Percentiles rank a stretch among this genome's conserved stretches.
phyloP scores from a whole-genome alignment of 2,797 vertebrate species.

The Anguilla megastoma region DNA sequence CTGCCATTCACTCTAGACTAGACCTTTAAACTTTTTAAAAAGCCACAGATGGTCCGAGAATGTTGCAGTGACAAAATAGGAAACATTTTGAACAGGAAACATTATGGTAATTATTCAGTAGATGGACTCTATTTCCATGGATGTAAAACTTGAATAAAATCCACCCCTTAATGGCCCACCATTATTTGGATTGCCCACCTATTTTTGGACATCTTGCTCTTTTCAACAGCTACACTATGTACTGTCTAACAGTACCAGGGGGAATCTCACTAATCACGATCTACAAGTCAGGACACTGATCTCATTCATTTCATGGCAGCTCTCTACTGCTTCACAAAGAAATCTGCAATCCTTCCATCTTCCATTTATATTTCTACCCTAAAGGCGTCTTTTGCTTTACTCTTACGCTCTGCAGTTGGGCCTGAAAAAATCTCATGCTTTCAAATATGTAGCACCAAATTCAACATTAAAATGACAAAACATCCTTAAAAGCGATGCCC shows the following conservation, averaged over 20 bases:
- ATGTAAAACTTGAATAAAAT: not conserved
- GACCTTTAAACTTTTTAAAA: not conserved
- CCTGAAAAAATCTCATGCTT: constrained; percentile 4
- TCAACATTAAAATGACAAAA: constrained; percentile 22
- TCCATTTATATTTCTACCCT: constrained; percentile 38
- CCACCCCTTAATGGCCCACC: not conserved
- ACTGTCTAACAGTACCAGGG: constrained; percentile 27
- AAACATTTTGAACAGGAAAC: not conserved
- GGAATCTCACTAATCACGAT: constrained; percentile 35
- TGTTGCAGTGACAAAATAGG: not conserved
- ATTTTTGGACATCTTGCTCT: not conserved
- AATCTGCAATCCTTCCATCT: constrained; percentile 28
- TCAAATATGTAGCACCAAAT: constrained; percentile 7
- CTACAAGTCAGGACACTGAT: constrained; percentile 54
- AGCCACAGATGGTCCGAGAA: not conserved
- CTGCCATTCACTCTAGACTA: no score
- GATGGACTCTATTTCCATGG: not conserved
- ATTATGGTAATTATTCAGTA: not conserved
- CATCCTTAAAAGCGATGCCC: not conserved
- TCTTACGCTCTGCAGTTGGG: not conserved
- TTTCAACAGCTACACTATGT: constrained; percentile 18
- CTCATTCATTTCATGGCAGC: constrained; percentile 43
- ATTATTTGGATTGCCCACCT: not conserved
- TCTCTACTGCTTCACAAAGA: constrained; percentile 26
- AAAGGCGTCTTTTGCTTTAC: constrained; percentile 36